A percentile compares a stretch with the other conserved stretches of the same genome.
Conservation (phyloP, 2,113 vertebrate genomes). For the Narcine bancroftii region DNA sequence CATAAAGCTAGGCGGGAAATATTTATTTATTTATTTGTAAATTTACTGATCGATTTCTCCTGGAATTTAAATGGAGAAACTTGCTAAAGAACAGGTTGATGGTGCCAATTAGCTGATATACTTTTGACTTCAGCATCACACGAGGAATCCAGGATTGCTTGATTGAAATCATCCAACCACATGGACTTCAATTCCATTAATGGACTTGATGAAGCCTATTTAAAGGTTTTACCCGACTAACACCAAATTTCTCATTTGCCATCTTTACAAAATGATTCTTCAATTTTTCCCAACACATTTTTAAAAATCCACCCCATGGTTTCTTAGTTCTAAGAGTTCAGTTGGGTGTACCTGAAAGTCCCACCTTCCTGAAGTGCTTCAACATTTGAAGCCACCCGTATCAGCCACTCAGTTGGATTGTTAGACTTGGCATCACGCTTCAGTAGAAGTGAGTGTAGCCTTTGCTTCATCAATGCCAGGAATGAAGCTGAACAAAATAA, state of each 20-base stretch:
- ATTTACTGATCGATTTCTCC: neutral
- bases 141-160: neutral
- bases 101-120: neutral
- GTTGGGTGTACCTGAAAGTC: constrained; percentile 74
- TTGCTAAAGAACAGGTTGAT: neutral
- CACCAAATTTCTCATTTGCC: neutral
- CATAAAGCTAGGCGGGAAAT: no score
- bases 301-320: neutral
- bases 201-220: neutral
- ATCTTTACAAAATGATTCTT: neutral
- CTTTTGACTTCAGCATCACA: neutral
- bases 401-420: constrained; percentile 66
- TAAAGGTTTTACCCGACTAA: neutral
- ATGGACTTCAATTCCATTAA: neutral
- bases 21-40: no score
- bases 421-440: constrained; percentile 58
- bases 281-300: neutral
- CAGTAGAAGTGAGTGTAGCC: constrained; percentile 61
- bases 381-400: constrained; percentile 74
- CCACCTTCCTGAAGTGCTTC: constrained; percentile 87
- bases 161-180: neutral
- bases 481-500: constrained; percentile 63
- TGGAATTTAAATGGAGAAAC: neutral
- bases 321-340: neutral
- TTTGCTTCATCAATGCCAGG: constrained; percentile 61